phyloP scores from a whole-genome alignment of 2,113 vertebrate species.

The Carollia perspicillata region DNA sequence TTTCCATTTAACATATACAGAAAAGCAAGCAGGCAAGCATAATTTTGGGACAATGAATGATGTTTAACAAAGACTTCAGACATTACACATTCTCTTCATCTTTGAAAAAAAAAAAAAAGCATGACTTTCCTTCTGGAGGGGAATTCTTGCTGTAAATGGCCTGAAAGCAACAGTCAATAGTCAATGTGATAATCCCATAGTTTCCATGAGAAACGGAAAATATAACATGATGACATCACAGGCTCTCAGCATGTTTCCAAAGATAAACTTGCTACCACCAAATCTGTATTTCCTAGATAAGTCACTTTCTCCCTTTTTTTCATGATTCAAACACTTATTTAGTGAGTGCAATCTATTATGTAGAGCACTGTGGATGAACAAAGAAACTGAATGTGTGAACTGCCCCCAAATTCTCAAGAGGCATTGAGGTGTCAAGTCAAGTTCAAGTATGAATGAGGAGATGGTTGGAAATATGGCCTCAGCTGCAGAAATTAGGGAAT shows the following conservation, averaged over 20 bases:
- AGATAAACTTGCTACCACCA: not conserved
- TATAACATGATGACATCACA: not conserved
- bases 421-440: not conserved
- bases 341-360: not conserved
- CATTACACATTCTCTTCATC: not conserved
- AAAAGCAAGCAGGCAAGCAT: not conserved
- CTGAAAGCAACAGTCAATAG: not conserved
- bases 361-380: not conserved
- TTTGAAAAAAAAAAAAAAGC: not conserved
- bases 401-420: not conserved
- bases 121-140: not conserved
- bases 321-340: not conserved
- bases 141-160: not conserved
- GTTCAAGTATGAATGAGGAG: not conserved
- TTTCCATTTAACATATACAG: not conserved
- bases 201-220: not conserved
- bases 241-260: not conserved
- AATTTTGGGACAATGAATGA: slow-evolving; percentile 9
- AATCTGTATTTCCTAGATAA: not conserved
- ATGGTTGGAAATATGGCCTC: not conserved
- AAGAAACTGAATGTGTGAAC: not conserved
- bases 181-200: not conserved
- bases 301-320: not conserved
- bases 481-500: not conserved
- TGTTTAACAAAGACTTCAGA: not conserved